Evolutionary conservation across 2,888 invertebrate genomes (phyloP).

Genomic region (Philereme vetulata): DNA sequence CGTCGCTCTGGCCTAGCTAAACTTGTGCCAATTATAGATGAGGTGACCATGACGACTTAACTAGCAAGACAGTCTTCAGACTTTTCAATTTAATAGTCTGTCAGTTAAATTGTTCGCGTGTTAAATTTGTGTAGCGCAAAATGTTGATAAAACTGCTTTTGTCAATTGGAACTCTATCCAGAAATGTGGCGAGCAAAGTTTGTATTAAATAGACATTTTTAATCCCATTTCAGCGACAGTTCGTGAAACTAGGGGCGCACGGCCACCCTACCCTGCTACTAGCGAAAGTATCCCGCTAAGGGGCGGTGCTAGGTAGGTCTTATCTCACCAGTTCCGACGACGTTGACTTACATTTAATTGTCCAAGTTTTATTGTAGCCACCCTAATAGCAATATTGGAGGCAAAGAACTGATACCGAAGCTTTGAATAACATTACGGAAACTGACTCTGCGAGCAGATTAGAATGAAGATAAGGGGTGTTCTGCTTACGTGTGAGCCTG

Average conservation of each 20-base stretch:
- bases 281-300: constrained; percentile 69
- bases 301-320: constrained; percentile 71
- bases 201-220: constrained; percentile 59
- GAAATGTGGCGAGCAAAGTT: constrained; percentile 43
- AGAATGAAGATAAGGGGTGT: constrained; percentile 38
- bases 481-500: constrained; percentile 36
- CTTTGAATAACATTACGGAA: constrained; percentile 58
- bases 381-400: constrained; percentile 71
- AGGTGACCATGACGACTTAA: constrained; percentile 53
- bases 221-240: constrained; percentile 59
- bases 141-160: no score
- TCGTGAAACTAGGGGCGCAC: constrained; percentile 53
- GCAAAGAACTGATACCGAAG: constrained; percentile 60
- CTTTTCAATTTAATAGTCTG: no score
- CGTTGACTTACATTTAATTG: constrained; percentile 79
- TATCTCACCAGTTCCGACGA: constrained; percentile 71
- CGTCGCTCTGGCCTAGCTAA: constrained; percentile 58
- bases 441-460: constrained; percentile 43
- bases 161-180: constrained; percentile 15
- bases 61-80: background rate
- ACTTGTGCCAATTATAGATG: constrained; percentile 71
- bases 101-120: no score
- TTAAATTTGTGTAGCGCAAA: no score
- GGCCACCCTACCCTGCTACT: constrained; percentile 73
- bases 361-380: constrained; percentile 78